Percentiles rank a stretch among this genome's conserved stretches.
phyloP scores from a whole-genome alignment of 1,140 invertebrate species.

The Orchestia grillus region DNA sequence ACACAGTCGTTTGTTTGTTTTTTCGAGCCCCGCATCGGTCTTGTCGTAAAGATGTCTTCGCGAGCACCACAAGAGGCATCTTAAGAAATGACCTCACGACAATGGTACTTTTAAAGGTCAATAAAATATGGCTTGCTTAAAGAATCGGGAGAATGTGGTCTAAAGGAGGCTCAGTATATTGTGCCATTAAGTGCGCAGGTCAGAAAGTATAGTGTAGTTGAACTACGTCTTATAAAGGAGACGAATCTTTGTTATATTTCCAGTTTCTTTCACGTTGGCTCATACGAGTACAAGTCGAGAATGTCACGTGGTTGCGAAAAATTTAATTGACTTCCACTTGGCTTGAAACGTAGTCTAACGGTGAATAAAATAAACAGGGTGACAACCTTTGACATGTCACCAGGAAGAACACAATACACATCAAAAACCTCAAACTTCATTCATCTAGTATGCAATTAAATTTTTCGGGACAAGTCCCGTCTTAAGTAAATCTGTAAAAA shows the following conservation, averaged over 20 bases:
- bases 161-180: neutral
- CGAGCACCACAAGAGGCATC: neutral
- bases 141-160: neutral
- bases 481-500: too few species aligned
- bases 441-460: too few species aligned
- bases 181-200: neutral
- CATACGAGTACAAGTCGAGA: neutral
- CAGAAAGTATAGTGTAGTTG: neutral
- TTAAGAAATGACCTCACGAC: neutral
- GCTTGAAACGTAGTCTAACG: too few species aligned
- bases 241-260: neutral
- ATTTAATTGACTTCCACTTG: too few species aligned
- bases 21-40: neutral
- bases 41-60: neutral
- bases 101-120: neutral
- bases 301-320: neutral
- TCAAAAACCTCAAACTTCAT: too few species aligned
- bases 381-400: too few species aligned
- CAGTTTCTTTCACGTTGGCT: neutral
- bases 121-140: neutral
- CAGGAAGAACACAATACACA: too few species aligned
- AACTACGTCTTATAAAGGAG: neutral
- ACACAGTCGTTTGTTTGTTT: constrained; percentile 3
- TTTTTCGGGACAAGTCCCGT: too few species aligned
- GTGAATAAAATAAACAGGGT: too few species aligned